These are phyloP conservation scores for Oxyura jamaicensis DNA, from an alignment of 2,113 vertebrate genomes.

Conservation along the genomic window DNA sequence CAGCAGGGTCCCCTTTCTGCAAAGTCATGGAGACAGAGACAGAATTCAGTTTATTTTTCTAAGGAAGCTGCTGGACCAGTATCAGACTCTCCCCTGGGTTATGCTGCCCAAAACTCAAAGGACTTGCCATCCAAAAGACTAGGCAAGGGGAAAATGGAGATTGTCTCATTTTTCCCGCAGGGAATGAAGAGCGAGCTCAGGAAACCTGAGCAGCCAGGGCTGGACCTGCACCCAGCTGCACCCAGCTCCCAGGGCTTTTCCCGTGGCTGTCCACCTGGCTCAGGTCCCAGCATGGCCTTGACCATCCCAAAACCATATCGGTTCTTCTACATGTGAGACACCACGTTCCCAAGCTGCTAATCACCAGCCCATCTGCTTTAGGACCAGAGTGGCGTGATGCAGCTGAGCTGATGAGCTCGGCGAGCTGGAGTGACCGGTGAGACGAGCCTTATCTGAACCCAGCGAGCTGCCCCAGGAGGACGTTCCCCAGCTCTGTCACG, in stretches of 20 bases:
- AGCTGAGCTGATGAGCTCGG: not conserved
- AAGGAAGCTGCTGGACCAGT: not conserved
- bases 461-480: rapidly evolving
- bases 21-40: not conserved
- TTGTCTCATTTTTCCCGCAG: not conserved
- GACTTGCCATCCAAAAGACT: not conserved
- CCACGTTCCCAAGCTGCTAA: not conserved
- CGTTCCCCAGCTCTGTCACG: not conserved
- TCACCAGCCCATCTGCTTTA: rapidly evolving
- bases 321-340: rapidly evolving
- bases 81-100: not conserved
- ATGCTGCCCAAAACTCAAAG: not conserved
- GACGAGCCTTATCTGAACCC: not conserved
- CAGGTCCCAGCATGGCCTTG: not conserved
- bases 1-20: conserved; percentile 91
- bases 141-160: not conserved
- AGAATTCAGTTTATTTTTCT: not conserved
- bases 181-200: not conserved
- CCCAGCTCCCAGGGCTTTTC: not conserved
- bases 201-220: not conserved
- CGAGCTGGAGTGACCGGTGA: rapidly evolving
- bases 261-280: not conserved
- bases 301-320: rapidly evolving
- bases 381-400: not conserved
- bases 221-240: not conserved